Base-by-base conservation (phyloP, 2,797 vertebrate genomes). In the Cyprinella venusta region DNA sequence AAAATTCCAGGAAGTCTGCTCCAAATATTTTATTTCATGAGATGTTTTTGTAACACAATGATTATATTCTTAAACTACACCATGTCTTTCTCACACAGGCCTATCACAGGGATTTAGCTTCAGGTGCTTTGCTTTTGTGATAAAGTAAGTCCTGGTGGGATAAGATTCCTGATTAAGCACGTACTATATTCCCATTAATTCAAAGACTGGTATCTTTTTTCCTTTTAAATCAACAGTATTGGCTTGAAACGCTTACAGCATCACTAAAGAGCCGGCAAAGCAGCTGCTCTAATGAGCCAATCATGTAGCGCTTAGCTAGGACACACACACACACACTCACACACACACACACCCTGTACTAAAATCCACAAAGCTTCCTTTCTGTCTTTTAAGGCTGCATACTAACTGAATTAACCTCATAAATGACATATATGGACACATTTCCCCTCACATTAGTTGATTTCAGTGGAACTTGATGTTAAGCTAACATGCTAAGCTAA, bases 181-280 rank as follows among this genome's bases (percentile, higher is more conserved):
- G 1, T 63, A 7, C 15, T 24, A 12, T 61, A 26, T 40, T 63
- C 40, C 9, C 9, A 63, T 76, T 7, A 63, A 76, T 3, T 42
- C 7, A 59, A 33, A 33, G 16, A 24, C 19, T n/a, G 10, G 5
- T 16, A 19, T 45, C 2, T 76, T 63, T 0, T 19, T 40, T 45
- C 9, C 2, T 24, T 42, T 24, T 42, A 61, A 40, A 61, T 24
- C 38, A 45, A 63, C 33, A n/a, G 2, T 10, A 19, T 30, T 63
- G 84, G 80, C 80, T 84, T 89, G 40, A 70, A 81, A 45, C 52
- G 52, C 86, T 87, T 69, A 86, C 42, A 85, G 16, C 83, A 82
- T 86, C 45, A 52, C 6, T 36, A n/a, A 52, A 48, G 26, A 79
- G 42, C 0, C 0, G 12, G 15, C 38, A 26, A 13, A 61, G 5